Conservation (phyloP, 2,113 vertebrate species). For the Burhinus oedicnemus region DNA sequence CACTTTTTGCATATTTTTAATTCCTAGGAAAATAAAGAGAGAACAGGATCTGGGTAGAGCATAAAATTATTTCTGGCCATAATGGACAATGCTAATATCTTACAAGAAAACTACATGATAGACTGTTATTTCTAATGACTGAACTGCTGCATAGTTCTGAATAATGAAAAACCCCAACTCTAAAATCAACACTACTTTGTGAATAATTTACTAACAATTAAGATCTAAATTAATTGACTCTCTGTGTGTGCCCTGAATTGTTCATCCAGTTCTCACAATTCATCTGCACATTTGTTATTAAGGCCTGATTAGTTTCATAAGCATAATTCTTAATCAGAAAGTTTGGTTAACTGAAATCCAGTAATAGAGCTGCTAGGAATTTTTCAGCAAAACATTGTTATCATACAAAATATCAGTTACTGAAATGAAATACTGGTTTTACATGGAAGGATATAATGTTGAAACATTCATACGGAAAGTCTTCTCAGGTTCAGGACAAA, state of each 20-base stretch:
- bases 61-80: neutral
- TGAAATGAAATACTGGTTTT: neutral
- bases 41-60: neutral
- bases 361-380: neutral
- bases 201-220: constrained; percentile 6
- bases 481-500: neutral
- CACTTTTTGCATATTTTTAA: neutral
- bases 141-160: neutral
- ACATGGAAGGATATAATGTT: neutral
- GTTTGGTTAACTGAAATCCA: neutral
- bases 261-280: neutral
- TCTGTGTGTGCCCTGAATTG: neutral
- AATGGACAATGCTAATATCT: neutral
- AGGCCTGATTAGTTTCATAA: neutral
- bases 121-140: neutral
- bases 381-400: neutral
- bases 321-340: neutral
- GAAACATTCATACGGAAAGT: neutral
- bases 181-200: neutral
- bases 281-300: neutral
- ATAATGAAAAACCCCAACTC: accelerated
- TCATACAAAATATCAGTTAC: neutral
- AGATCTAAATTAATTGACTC: neutral
- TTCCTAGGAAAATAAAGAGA: neutral
- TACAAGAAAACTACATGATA: neutral